Conservation (phyloP, 2,888 invertebrate species). For the Koerneria pararmatus region DNA sequence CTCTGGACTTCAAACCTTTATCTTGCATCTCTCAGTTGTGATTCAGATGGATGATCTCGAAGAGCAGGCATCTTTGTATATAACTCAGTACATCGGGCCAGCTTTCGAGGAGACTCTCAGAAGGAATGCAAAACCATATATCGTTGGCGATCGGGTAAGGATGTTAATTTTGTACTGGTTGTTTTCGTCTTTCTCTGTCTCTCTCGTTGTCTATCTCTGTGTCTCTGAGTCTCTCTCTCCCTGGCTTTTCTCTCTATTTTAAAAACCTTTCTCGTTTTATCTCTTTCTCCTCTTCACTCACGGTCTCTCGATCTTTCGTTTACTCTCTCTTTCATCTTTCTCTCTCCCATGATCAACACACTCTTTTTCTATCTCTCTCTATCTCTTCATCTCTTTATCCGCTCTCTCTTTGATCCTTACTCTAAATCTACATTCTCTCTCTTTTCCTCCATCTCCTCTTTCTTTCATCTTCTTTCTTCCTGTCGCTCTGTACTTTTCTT, state of each 20-base stretch:
- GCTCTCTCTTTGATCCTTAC: not conserved
- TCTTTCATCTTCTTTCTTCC: no score
- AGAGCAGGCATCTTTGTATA: conserved; percentile 8
- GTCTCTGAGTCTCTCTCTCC: no score
- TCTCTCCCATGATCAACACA: not conserved
- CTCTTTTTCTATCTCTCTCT: not conserved
- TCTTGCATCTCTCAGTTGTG: no score
- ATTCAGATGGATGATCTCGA: conserved; percentile 20
- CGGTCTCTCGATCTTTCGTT: no score
- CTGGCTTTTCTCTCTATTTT: no score
- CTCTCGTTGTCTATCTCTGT: no score
- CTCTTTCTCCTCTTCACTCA: conserved; percentile 1
- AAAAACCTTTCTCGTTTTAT: not conserved
- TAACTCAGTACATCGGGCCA: conserved; percentile 10
- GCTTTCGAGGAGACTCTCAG: conserved; percentile 18
- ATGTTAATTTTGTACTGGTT: no score
- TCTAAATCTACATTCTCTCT: not conserved
- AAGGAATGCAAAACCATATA: conserved; percentile 7
- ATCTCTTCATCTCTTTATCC: not conserved
- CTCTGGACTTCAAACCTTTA: no score
- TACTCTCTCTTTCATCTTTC: not conserved
- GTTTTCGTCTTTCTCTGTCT: no score
- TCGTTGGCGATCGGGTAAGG: conserved; percentile 9
- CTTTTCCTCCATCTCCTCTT: not conserved
- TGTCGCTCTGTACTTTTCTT: not conserved